phyloP scores from a whole-genome alignment of 2,888 invertebrate genomes.

The Selenia dentaria region DNA sequence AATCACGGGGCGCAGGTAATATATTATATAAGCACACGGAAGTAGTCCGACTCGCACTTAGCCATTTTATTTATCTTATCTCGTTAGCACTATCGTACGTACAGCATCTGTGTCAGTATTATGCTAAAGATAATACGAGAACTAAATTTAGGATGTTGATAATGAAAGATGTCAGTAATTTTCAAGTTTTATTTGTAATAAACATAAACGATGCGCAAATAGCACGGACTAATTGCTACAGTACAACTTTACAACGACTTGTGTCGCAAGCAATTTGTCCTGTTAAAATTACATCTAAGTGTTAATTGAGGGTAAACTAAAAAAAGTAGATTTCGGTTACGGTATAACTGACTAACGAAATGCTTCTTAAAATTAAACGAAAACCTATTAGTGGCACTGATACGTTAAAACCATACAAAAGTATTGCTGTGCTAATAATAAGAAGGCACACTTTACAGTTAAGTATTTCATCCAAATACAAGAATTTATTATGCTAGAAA shows the following conservation, averaged over 20 bases:
- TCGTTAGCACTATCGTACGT: no score
- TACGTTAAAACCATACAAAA: conserved; percentile 36
- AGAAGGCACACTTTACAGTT: conserved; percentile 56
- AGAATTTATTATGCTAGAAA: conserved; percentile 27
- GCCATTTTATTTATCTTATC: no score
- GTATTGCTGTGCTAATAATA: conserved; percentile 59
- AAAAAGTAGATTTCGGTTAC: conserved; percentile 56
- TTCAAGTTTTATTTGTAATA: conserved; percentile 71
- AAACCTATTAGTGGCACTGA: conserved; percentile 68
- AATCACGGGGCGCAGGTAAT: no score
- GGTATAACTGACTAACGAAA: conserved; percentile 71
- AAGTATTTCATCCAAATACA: conserved; percentile 18
- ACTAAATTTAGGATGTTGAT: no score
- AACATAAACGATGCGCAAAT: conserved; percentile 81
- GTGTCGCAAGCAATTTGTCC: conserved; percentile 23
- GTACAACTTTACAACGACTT: conserved; percentile 34
- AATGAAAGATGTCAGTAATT: no score
- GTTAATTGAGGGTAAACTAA: conserved; percentile 38
- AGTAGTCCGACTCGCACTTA: no score
- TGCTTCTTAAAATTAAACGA: conserved; percentile 61
- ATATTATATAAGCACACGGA: no score
- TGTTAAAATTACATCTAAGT: conserved; percentile 21
- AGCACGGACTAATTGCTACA: conserved; percentile 60
- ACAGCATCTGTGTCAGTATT: no score
- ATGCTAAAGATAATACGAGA: no score